Conservation (phyloP, 2,888 invertebrate species). For the Ditula angustiorana region DNA sequence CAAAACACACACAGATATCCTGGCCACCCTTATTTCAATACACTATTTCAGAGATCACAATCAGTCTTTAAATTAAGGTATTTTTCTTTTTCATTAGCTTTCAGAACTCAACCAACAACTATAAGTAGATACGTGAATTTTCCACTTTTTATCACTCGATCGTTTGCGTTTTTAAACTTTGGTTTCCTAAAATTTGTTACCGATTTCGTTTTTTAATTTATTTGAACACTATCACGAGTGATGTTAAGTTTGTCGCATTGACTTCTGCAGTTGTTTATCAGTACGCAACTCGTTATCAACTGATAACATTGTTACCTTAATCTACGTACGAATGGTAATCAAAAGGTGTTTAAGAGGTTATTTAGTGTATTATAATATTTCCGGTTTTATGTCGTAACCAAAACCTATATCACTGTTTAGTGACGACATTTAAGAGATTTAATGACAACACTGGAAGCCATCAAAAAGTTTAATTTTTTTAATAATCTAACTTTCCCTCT, state of each 20-base stretch:
- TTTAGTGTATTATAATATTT: slow-evolving; percentile 10
- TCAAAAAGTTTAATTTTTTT: background rate
- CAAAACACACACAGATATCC: no score
- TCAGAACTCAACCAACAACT: no score
- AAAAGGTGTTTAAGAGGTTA: slow-evolving; percentile 13
- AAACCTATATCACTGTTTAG: no score
- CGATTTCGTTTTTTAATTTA: background rate
- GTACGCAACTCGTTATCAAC: slow-evolving; percentile 43
- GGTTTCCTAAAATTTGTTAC: background rate
- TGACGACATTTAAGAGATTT: no score
- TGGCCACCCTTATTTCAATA: no score
- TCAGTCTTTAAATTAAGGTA: no score
- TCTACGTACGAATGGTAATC: slow-evolving; percentile 31
- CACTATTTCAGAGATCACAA: no score
- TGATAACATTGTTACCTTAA: slow-evolving; percentile 48
- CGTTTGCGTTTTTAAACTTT: background rate
- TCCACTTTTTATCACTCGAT: no score
- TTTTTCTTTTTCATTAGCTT: no score
- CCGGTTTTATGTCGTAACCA: background rate
- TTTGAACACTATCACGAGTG: background rate
- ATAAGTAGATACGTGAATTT: no score
- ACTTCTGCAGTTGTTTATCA: slow-evolving; percentile 42
- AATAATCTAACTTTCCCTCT: no score
- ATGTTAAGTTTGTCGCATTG: slow-evolving; percentile 18
- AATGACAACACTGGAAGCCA: no score